Base-by-base conservation (phyloP, 2,888 invertebrate species). In the Melikaiella ostensackeni region DNA sequence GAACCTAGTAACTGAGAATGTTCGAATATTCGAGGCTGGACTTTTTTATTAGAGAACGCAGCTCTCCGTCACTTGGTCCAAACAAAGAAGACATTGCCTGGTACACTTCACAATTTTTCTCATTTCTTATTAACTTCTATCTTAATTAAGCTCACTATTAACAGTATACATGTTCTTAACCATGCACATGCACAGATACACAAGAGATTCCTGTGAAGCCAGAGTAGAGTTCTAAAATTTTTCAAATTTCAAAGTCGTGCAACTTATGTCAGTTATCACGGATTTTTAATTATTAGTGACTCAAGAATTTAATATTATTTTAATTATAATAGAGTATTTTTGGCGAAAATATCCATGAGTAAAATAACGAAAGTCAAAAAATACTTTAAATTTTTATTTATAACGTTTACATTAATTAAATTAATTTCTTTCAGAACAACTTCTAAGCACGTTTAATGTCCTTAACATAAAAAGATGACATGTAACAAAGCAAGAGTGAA, bases 71-170 rank as follows among this genome's bases (percentile, higher is more conserved):
- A 75, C 79, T 82, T 70, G 33, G 64, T 21, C 74, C 64, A 77
- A 79, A 82, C 82, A 76, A 75, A 79, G 83, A 78, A 83, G 83
- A 82, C 79, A 77, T 33, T 78, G 63, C 76, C 61, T 77, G 77
- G 77, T 79, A 78, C 55, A 81, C 78, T 82, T 75, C 70, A 81
- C 80, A 82, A 79, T 81, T 84, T 74, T 74, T 79, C 75, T 83
- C 80, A 80, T 84, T 79, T 81, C 70, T 76, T 83, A 82, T 82
- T 83, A 83, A 84, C 85, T 83, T 85, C 86, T 85, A 84, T 85
- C 85, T 87, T 86, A 87, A 88, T 90, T 89, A 91, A 91, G 91
- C 91, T 91, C 91, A 91, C 91, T 91, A 91, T 91, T 91, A 91
- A 91, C 91, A 90, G 89, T 91, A 88, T 90, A 90, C 86, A 88